Conservation (phyloP, 1,140 invertebrate species). For the Atopsyche davidsoni region DNA sequence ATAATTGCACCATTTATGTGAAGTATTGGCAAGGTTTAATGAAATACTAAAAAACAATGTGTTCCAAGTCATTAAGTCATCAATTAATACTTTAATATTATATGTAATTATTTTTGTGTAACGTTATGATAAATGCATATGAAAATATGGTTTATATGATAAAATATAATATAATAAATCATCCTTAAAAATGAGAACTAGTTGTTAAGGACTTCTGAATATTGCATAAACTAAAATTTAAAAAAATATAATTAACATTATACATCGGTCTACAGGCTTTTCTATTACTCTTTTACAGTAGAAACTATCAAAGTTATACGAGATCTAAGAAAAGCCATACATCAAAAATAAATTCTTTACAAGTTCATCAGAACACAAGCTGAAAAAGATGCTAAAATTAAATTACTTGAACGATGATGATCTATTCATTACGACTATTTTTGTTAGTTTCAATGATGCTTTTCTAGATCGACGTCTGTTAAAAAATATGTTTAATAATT, state of each 20-base stretch:
- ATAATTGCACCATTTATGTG: too few relatives aligned
- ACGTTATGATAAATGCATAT: constrained; percentile 10
- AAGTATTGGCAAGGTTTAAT: too few relatives aligned
- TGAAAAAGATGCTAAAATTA: neutral
- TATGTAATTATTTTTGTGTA: neutral
- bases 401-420: neutral
- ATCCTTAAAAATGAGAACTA: too few relatives aligned
- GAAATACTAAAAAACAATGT: neutral
- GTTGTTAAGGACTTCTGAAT: too few relatives aligned
- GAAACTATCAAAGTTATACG: neutral
- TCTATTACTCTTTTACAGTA: neutral
- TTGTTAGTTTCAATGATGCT: neutral
- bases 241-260: neutral
- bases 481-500: constrained; percentile 1
- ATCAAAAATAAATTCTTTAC: neutral
- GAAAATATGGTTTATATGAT: constrained; percentile 12
- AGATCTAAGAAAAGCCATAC: neutral
- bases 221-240: too few relatives aligned
- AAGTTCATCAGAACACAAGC: neutral
- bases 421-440: neutral
- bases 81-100: neutral
- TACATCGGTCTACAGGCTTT: neutral
- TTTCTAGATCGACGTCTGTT: neutral
- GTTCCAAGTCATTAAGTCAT: neutral
- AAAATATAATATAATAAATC: neutral